Percentiles rank a stretch among this genome's conserved stretches.
phyloP scores from a whole-genome alignment of 2,888 invertebrate species.

The Stegana nigrithorax region DNA sequence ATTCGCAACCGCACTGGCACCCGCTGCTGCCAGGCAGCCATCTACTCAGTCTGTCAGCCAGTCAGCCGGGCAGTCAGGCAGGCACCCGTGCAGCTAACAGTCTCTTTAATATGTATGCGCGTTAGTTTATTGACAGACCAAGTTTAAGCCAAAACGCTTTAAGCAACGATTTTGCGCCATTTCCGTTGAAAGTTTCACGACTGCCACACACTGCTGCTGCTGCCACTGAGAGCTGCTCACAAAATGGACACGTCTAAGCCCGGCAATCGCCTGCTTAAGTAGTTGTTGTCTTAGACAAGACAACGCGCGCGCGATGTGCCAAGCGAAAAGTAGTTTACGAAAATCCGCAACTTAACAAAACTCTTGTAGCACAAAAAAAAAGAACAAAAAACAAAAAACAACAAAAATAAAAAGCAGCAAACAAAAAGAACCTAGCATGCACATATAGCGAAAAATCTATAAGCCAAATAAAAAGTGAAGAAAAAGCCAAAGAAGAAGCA shows the following conservation, averaged over 20 bases:
- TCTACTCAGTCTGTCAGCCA: no score
- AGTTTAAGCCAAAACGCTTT: slow-evolving; percentile 13
- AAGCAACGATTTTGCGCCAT: slow-evolving; percentile 16
- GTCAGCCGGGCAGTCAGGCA: no score
- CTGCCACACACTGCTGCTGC: no score
- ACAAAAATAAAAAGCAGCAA: slow-evolving; percentile 27
- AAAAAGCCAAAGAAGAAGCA: slow-evolving; percentile 5
- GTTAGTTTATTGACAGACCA: slow-evolving; percentile 16
- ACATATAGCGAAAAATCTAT: neutral
- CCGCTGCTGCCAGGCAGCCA: no score
- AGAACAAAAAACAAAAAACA: slow-evolving; percentile 41
- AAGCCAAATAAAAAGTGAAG: slow-evolving; percentile 15
- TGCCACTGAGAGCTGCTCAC: neutral
- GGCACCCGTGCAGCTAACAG: no score
- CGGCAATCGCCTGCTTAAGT: slow-evolving; percentile 64
- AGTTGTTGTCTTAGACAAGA: slow-evolving; percentile 59
- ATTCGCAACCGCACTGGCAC: no score
- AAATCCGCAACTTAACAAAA: slow-evolving; percentile 62
- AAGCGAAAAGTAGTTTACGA: slow-evolving; percentile 59
- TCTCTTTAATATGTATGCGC: no score
- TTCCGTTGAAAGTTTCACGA: slow-evolving; percentile 17
- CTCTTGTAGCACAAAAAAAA: slow-evolving; percentile 34
- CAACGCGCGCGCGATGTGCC: slow-evolving; percentile 38
- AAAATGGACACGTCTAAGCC: slow-evolving; percentile 53
- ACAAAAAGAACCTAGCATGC: neutral